Percentiles rank a stretch among this genome's conserved stretches.
These are phyloP conservation scores for Hypsopygia costalis DNA, from an alignment of 2,888 invertebrate species.

Conservation along the genomic window DNA sequence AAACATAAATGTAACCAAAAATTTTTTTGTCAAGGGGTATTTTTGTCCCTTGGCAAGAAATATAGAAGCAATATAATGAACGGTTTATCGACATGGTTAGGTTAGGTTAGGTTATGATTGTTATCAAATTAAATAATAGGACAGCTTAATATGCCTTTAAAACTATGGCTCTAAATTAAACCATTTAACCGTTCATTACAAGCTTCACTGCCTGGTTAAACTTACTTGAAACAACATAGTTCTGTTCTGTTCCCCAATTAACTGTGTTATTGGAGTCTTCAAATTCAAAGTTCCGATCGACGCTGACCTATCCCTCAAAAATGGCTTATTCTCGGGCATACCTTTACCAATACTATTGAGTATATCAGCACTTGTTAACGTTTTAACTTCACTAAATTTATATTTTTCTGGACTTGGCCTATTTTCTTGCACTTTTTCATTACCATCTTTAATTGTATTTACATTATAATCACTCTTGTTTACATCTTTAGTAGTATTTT, in stretches of 20 bases:
- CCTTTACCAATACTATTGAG: slow-evolving; percentile 18
- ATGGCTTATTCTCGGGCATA: slow-evolving; percentile 63
- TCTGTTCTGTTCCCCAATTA: slow-evolving; percentile 88
- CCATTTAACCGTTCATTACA: too few relatives aligned
- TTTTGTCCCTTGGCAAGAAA: too few relatives aligned
- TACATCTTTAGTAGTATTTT: slow-evolving; percentile 21
- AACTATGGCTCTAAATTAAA: too few relatives aligned
- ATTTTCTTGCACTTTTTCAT: background rate
- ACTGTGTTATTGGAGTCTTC: slow-evolving; percentile 67
- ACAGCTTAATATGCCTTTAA: too few relatives aligned
- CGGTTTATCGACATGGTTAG: too few relatives aligned
- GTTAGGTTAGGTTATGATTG: too few relatives aligned
- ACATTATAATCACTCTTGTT: slow-evolving; percentile 16
- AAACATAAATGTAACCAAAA: too few relatives aligned
- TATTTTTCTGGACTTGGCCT: slow-evolving; percentile 20
- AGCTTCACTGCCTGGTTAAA: too few relatives aligned
- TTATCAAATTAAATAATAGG: too few relatives aligned
- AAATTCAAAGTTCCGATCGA: slow-evolving; percentile 80
- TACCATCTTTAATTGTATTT: background rate
- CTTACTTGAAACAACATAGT: slow-evolving; percentile 95
- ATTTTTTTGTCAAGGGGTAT: too few relatives aligned
- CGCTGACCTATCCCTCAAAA: slow-evolving; percentile 80
- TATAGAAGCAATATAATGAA: too few relatives aligned
- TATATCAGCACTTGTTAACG: slow-evolving; percentile 26
- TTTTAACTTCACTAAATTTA: slow-evolving; percentile 50